Percentiles rank a stretch among this genome's conserved stretches.
Evolutionary conservation across 2,888 invertebrate species (phyloP).

Genomic region (Synanthedon tipuliformis): DNA sequence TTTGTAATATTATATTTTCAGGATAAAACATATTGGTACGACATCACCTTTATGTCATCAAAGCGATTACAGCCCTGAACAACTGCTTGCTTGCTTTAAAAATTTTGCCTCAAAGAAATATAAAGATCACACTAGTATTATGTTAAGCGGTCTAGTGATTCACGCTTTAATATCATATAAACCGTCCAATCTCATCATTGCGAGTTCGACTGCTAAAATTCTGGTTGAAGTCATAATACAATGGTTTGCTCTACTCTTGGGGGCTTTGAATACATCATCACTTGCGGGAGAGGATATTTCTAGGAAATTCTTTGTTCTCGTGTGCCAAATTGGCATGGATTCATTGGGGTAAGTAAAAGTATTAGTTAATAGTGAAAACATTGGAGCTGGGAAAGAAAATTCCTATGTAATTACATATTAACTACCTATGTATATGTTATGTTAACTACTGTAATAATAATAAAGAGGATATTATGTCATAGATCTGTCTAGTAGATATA

Average conservation of each 20-base stretch:
- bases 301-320: conserved; percentile 40
- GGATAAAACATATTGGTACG: conserved; percentile 18
- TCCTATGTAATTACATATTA: too few relatives aligned
- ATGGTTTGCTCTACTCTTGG: conserved; percentile 40
- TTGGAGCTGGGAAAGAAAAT: too few relatives aligned
- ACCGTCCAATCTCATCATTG: conserved; percentile 31
- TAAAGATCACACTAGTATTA: conserved; percentile 26
- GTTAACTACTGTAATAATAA: too few relatives aligned
- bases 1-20: too few relatives aligned
- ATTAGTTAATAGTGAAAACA: too few relatives aligned
- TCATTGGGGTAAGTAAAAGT: conserved; percentile 28
- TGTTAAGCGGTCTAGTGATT: conserved; percentile 49
- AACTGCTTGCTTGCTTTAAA: conserved; percentile 46
- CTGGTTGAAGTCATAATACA: conserved; percentile 37
- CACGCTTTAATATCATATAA: conserved; percentile 48
- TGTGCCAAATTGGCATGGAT: conserved; percentile 43
- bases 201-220: conserved; percentile 24
- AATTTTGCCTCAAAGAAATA: conserved; percentile 29
- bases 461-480: too few relatives aligned
- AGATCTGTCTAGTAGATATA: too few relatives aligned
- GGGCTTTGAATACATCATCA: conserved; percentile 37
- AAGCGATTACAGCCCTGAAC: conserved; percentile 54
- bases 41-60: conserved; percentile 45
- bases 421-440: too few relatives aligned
- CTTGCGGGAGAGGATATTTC: conserved; percentile 25